Conservation (phyloP, 2,113 vertebrate species). For the Sander vitreus region DNA sequence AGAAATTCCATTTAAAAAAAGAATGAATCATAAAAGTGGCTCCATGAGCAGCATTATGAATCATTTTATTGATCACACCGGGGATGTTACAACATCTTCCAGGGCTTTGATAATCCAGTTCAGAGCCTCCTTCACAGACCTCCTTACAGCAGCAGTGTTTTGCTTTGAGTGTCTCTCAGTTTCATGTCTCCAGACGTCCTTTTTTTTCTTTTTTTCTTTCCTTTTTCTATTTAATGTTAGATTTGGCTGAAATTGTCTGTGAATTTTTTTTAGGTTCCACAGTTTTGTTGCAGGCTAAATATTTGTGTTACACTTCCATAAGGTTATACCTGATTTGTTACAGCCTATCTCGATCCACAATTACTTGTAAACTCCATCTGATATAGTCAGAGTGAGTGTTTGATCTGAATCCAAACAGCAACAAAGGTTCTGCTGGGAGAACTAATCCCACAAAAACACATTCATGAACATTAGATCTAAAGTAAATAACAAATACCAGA, state of each 20-base stretch:
- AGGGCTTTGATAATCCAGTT: slow-evolving; percentile 36
- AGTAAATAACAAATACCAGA: too few species aligned
- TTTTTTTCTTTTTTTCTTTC: accelerated
- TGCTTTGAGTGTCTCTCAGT: neutral
- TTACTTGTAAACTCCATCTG: too few species aligned
- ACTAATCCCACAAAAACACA: too few species aligned
- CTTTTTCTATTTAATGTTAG: neutral
- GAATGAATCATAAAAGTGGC: slow-evolving; percentile 31
- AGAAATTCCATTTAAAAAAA: neutral
- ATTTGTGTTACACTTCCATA: too few species aligned
- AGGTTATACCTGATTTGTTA: too few species aligned
- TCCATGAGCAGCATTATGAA: slow-evolving; percentile 27
- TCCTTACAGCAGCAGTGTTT: neutral
- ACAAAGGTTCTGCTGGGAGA: too few species aligned
- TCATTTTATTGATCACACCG: slow-evolving; percentile 54
- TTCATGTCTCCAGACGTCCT: neutral
- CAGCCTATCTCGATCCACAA: too few species aligned
- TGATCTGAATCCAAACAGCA: too few species aligned
- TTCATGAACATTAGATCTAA: too few species aligned
- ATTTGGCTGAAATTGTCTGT: neutral
- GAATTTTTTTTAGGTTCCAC: neutral
- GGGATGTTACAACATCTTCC: slow-evolving; percentile 52
- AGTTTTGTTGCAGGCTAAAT: neutral
- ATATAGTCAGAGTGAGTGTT: too few species aligned
- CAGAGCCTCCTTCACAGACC: too few species aligned